Base-by-base conservation (phyloP, 1,140 invertebrate species). In the Tyrophagus putrescentiae region DNA sequence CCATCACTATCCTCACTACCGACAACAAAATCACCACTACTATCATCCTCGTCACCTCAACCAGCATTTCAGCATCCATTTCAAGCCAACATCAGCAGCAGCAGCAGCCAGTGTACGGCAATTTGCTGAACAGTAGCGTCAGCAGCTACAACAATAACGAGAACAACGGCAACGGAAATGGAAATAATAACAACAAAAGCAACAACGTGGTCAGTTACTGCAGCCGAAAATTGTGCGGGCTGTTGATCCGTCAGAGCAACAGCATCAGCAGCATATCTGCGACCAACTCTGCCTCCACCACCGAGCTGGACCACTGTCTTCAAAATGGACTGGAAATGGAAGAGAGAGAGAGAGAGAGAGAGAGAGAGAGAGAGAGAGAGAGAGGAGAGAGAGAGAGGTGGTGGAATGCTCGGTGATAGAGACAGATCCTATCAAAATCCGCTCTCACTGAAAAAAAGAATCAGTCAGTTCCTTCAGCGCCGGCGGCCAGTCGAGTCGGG, bases 181-280 rank as follows among this genome's bases (percentile, higher is more conserved):
- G n/a, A n/a, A n/a, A 85, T 50, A 89, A 93, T 72, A 92, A 88
- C 72, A 92, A 87, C 68, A 95, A 94, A 75, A 94, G 88, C 64
- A 95, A 95, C 78, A 93, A 88, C 67, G 84, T 94, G 65, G 91
- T 89, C 33, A 95, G 90, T 29, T 89, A 93, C 72, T 62, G 65
- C 34, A 66, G 67, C 57, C 66, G 87, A 66, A 84, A 86, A 68
- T n/a, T n/a, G 84, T 48, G 83, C 84, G 71, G 84, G 84, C 64
- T n/a, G n/a, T n/a, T n/a, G n/a, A n/a, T n/a, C n/a, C 89, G 87
- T 72, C 85, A 87, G 72, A 87, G 84, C 68, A 83, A 82, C 63
- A 87, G 84, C 44, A 87, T 84, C 34, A 87, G 86, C 73, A 85
- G 83, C 71, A 72, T 87, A 67, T 82, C 83, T 68, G 75, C 75